Base-by-base conservation (phyloP, 53 echinoderm and acorn worm genomes). In the Holothuria scabra region DNA sequence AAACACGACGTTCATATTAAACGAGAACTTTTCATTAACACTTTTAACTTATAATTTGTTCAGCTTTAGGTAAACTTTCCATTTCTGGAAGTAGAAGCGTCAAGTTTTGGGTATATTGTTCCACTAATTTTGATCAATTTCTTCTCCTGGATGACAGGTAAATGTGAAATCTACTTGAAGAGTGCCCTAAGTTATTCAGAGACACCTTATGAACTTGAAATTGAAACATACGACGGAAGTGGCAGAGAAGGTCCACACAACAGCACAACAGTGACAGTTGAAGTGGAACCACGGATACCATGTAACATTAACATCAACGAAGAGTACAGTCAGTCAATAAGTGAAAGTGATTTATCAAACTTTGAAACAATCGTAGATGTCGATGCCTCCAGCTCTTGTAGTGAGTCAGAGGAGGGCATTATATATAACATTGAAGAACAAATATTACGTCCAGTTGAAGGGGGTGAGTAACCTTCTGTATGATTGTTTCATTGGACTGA, bases 151-250 rank as follows among this genome's bases (percentile, higher is more conserved):
- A 12, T 22, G 2, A 71, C 48, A 71, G 71, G 71, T 71, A 4
- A 18, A 10, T 71, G 71, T 44, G 46, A 71, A 44, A 71, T 71
- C 48, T 71, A 71, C 71, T 23, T 23, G 18, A 44, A 46, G 4
- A 44, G 26, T 22, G 21, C 37, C 48, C 71, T 71, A 14, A 48
- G 46, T 20, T 35, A 14, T 10, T 23, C 20, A 46, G 44, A 71
- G 8, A 12, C 19, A 35, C 41, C n/a, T 8, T 71, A 71, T 26
- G 12, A 12, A 41, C 71, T 71, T 21, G 48, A 23, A 71, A 48
- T 71, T 5, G 41, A 18, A 23, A 71, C 71, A 6, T 71, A 71
- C 71, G 71, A 71, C 49, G 46, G 46, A 1, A 48, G 46, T 11
- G 2, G 12, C 9, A 71, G 26, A 13, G 38, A 18, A 23, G 21